A percentile compares a stretch with the other conserved stretches of the same genome.
phyloP scores from a whole-genome alignment of 1,140 invertebrate species.

The Ceratina calcarata region DNA sequence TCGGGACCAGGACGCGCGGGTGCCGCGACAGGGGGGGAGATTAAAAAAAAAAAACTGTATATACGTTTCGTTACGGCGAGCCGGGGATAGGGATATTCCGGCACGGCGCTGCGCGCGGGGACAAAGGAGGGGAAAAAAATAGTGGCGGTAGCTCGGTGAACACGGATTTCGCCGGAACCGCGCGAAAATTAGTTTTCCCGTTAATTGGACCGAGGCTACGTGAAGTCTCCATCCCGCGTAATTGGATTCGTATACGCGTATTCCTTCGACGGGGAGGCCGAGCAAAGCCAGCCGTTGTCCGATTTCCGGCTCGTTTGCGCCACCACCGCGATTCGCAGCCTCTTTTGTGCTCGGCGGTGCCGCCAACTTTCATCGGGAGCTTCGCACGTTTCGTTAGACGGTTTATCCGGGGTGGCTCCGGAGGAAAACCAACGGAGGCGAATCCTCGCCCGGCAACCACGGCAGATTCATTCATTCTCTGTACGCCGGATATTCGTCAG shows the following conservation, averaged over 20 bases:
- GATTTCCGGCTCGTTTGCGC: slow-evolving; percentile 41
- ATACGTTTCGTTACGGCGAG: neutral
- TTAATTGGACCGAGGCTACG: slow-evolving; percentile 69
- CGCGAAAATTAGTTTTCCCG: slow-evolving; percentile 73
- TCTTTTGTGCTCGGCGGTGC: neutral
- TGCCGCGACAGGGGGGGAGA: neutral
- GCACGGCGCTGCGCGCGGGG: slow-evolving; percentile 1
- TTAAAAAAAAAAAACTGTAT: neutral
- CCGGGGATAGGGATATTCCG: slow-evolving; percentile 5
- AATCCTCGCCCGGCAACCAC: neutral
- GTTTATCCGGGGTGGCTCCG: neutral
- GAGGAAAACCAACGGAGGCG: neutral
- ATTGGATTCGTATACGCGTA: slow-evolving; percentile 71
- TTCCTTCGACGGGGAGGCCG: slow-evolving; percentile 9
- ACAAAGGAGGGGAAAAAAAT: slow-evolving; percentile 45
- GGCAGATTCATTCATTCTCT: neutral
- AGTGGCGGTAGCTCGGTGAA: slow-evolving; percentile 41
- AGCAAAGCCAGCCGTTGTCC: slow-evolving; percentile 24
- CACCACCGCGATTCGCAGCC: neutral
- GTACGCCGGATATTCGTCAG: slow-evolving; percentile 9
- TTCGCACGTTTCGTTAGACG: neutral
- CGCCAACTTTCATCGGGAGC: neutral
- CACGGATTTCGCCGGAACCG: slow-evolving; percentile 51
- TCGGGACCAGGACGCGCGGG: neutral
- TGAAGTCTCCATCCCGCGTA: slow-evolving; percentile 65